Base-by-base conservation (phyloP, 2,888 invertebrate genomes). In the Micoletzkya japonica region DNA sequence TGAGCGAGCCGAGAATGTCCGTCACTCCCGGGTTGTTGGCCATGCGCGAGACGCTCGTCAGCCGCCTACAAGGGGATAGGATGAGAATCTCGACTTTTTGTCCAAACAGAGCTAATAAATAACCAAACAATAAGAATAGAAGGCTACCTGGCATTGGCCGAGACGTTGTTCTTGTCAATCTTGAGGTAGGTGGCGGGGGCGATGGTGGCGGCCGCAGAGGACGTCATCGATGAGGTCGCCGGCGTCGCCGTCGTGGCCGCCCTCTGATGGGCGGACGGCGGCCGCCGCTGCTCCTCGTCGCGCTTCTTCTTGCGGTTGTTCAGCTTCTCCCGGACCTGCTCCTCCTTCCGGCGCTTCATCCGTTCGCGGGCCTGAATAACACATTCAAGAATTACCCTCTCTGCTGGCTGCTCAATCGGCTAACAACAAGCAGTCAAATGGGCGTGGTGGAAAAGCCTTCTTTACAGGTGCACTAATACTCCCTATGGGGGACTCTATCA, bases 81-180 rank as follows among this genome's bases (percentile, higher is more conserved):
- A n/a, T n/a, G n/a, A n/a, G n/a, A n/a, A n/a, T n/a, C n/a, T n/a
- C n/a, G n/a, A n/a, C n/a, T n/a, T n/a, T n/a, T n/a, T n/a, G n/a
- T n/a, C n/a, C n/a, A n/a, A 44, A 44, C 44, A 10, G 44, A 44
- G 44, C 44, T 44, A 10, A 20, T 20, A 44, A 14, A 44, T 44
- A 44, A 44, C 10, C 44, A 44, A 20, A 10, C 44, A 44, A 44
- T 20, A 44, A 10, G 10, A 44, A 44, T 44, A 10, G 44, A 57
- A 1, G 26, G 24, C n/a, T n/a, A 54, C 64, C 64, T 66, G 28
- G 64, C 64, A 54, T 24, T 28, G 6, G n/a, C 26, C 6, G 64
- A 54, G 24, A 26, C 52, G 14, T 66, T 54, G n/a, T 66, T 66
- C 28, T 54, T 66, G 36, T 36, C 54, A 34, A 66, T 28, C 37